Base-by-base conservation (phyloP, 2,888 invertebrate species). In the Luffia ferchaultella region DNA sequence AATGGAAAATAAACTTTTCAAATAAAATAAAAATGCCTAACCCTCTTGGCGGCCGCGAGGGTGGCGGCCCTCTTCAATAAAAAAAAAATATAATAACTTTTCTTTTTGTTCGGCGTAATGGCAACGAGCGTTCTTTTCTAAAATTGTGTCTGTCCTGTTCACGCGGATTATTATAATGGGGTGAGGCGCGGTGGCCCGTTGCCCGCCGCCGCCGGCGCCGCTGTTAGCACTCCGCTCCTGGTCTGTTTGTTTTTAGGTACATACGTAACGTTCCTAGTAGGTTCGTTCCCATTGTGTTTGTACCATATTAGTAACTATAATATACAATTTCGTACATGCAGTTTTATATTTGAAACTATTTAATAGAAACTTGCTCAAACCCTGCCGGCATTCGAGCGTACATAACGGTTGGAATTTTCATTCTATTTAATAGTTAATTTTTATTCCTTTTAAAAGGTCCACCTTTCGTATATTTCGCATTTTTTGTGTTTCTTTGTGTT, bases 41-140 rank as follows among this genome's bases (percentile, higher is more conserved):
- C 80, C 83, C 80, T 77, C 78, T 75, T 74, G 76, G 75, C 71
- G 73, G 76, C 49, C 49, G 50, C 68, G 76, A 75, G 80, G 79
- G 79, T 76, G 77, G 79, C 75, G 67, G 76, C 78, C 78, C 80
- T 70, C 76, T 74, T 76, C 76, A 76, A n/a, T n/a, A n/a, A 30
- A 80, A 76, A 79, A 82, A 82, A 82, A 82, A 82, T 83, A 83
- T 80, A 82, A 83, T 83, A 82, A 82, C 83, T 82, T 82, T 80
- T 82, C 82, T 82, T 80, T 82, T 80, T 79, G 79, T 80, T 79
- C 77, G 76, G 69, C 78, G 73, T 80, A 80, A 80, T 80, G 76
- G 77, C 76, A 72, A 72, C 79, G 77, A 73, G 75, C 75, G 79
- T 76, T 73, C 73, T 69, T 64, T 73, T 77, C 75, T 77, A 75